Base-by-base conservation (phyloP, 2,113 vertebrate species). In the Grus americana region DNA sequence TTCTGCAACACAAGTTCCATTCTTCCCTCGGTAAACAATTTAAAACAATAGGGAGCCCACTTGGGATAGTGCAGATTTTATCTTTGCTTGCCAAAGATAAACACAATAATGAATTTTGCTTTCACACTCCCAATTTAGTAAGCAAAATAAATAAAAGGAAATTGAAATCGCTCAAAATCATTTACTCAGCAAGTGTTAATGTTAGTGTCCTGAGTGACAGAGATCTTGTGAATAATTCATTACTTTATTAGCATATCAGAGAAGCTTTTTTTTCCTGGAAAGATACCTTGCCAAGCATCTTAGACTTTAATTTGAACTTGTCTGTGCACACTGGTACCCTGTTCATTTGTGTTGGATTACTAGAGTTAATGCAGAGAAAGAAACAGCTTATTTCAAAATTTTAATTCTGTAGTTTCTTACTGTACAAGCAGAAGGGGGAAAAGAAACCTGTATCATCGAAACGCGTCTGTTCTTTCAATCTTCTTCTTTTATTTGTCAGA, bases 231-330 rank as follows among this genome's bases (percentile, higher is more conserved):
- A 95, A 96, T 94, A 95, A 93, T 78, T 90, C 49, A 93, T 93
- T 40, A 15, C 2, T 7, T 66, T 24, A 97, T 98, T 97, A 96
- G 34, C 90, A 96, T 92, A 95, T 90, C 88, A 97, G 92, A 97
- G 74, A 36, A 72, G 11, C 16, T 52, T 87, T 73, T 50, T 52
- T 83, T 83, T 17, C 24, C 75, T 36, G n/a, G 36, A 73, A 36
- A 89, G 46, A 78, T 14, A 40, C n/a, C 49, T 95, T 86, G 61
- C n/a, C 57, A 94, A 90, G 30, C 26, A 70, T 71, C 75, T 92
- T 42, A 68, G 24, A 70, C 12, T 98, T 94, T 92, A 70, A 96
- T 95, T 94, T 93, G 52, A 91, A 95, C 58, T 90, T 79, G 46
- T 42, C 1, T 59, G 23, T 88, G 30, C 40, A 75, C 70, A 83